These are phyloP conservation scores for Carassius carassius DNA, from an alignment of 2,113 vertebrate species.

Conservation along the genomic window DNA sequence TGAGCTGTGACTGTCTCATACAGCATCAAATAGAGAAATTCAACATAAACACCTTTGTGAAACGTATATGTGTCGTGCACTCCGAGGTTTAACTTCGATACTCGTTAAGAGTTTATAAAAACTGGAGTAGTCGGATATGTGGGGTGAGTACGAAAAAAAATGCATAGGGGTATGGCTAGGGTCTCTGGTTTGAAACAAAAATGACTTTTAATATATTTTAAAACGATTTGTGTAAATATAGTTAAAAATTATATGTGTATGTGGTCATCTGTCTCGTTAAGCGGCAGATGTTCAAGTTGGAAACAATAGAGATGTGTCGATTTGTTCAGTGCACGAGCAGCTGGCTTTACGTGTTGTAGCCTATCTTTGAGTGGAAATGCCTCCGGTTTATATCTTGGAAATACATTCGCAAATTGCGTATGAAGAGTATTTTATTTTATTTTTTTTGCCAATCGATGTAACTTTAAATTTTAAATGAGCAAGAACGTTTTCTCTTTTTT, in stretches of 20 bases:
- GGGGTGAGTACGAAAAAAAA: constrained; percentile 71
- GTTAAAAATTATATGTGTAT: neutral
- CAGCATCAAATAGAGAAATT: constrained; percentile 64
- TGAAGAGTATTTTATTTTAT: neutral
- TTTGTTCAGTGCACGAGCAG: neutral
- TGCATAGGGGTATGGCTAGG: neutral
- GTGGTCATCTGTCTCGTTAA: neutral
- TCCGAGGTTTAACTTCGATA: constrained; percentile 68
- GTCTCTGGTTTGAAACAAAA: neutral
- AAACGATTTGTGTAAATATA: neutral
- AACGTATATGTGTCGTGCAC: constrained; percentile 62
- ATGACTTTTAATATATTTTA: neutral
- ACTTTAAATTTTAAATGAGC: neutral
- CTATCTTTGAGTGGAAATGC: constrained; percentile 28
- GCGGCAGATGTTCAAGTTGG: constrained; percentile 1
- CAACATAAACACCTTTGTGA: neutral
- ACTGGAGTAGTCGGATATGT: constrained; percentile 65
- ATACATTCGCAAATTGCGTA: constrained; percentile 42
- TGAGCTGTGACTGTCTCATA: constrained; percentile 74
- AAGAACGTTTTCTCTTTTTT: no score
- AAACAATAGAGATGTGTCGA: neutral
- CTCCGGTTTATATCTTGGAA: neutral
- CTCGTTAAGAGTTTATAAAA: constrained; percentile 67
- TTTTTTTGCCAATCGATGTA: constrained; percentile 2
- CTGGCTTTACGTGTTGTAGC: constrained; percentile 8